Evolutionary conservation across 1,140 invertebrate genomes (phyloP), one percentile per base, ranked within the genome.

Genomic region (Asbolus verrucosus): DNA sequence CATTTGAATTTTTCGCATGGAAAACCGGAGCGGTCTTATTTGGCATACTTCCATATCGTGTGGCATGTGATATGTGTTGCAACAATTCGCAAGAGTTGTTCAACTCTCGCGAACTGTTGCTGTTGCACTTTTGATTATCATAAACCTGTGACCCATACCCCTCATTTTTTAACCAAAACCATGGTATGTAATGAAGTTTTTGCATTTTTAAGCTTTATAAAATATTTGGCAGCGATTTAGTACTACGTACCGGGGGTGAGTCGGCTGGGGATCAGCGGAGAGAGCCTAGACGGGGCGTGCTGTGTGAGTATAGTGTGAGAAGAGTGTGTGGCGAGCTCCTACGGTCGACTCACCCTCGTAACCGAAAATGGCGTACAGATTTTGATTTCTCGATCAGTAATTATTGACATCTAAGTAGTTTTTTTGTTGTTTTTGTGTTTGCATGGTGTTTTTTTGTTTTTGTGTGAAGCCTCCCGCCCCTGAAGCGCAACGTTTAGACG

Each of bases 401-500:
- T n/a, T n/a, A n/a, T n/a, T n/a, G n/a, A n/a, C n/a, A n/a, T n/a
- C n/a, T n/a, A n/a, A n/a, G n/a, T n/a, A n/a, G n/a, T 73, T 77
- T 74, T 78, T 73, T 77, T 76, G 77, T 75, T 76, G 62, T 77
- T 81, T 79, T 81, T 79, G 79, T 76, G 76, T 79, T 80, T 79
- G 74, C 78, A 81, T 80, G 77, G 71, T 77, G 76, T 79, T 79
- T 75, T n/a, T 79, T 78, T 77, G 67, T 78, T 81, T 78, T 78
- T 78, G 73, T 79, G 82, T 86, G 81, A 84, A 90, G 87, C 86
- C 87, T 83, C 87, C 89, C 73, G 85, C 85, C 81, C 88, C 91
- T 77, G 91, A 92, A 84, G 90, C 91, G 82, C 88, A 93, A 81
- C 89, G 91, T 82, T 87, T 94, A 81, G 92, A 95, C 85, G 93